phyloP scores from a whole-genome alignment of 1,140 invertebrate species.

The Trichomalopsis sarcophagae region DNA sequence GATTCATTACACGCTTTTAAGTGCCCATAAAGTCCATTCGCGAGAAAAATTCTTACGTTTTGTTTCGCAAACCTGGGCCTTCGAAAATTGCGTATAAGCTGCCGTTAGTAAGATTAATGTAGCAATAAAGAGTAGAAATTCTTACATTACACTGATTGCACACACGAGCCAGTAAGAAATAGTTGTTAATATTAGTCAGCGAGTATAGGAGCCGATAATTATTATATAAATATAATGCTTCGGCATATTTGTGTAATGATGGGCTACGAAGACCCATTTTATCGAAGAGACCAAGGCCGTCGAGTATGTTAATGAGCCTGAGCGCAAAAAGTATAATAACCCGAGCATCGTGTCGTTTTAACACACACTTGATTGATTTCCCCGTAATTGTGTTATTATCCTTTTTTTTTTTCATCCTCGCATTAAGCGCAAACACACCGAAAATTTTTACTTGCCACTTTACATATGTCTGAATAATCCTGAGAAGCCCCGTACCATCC shows the following conservation, averaged over 20 bases:
- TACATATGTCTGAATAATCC: neutral
- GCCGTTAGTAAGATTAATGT: neutral
- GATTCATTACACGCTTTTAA: neutral
- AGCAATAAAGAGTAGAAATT: neutral
- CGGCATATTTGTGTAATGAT: neutral
- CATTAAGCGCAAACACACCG: neutral
- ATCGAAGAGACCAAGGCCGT: neutral
- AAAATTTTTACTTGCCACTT: conserved; percentile 39
- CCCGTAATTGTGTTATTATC: too few species aligned
- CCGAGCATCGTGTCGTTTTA: neutral
- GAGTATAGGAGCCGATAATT: neutral
- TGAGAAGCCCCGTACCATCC: neutral
- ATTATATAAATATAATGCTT: neutral
- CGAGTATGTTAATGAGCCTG: neutral
- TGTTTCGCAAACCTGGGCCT: neutral
- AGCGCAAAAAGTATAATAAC: neutral
- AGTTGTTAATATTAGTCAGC: neutral
- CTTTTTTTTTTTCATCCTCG: neutral
- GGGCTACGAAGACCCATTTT: neutral
- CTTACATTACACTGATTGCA: neutral
- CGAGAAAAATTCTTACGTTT: neutral
- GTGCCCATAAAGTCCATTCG: neutral
- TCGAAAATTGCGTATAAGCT: neutral
- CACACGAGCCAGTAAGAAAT: neutral
- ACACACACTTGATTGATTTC: neutral